Evolutionary conservation across 2,888 invertebrate genomes (phyloP).

Genomic region (Hypercompe scribonia): DNA sequence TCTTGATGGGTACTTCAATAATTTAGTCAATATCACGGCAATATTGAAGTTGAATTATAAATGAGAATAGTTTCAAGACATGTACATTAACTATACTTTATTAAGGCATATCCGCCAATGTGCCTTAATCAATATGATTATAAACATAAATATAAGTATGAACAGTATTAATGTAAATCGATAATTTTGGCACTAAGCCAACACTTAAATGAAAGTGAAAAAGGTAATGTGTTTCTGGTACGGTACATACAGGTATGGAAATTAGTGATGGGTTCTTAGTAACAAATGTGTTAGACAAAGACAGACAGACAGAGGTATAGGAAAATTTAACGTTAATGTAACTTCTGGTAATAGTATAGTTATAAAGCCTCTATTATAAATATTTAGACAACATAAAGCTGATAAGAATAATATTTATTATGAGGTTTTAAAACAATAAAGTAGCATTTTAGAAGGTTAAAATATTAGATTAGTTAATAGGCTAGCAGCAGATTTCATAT

Average conservation of each 20-base stretch:
- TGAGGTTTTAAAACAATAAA: not conserved
- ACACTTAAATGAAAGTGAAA: not conserved
- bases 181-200: too few species aligned
- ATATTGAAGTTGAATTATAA: conserved; percentile 11
- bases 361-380: too few species aligned
- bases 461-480: too few species aligned
- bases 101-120: not conserved
- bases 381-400: not conserved
- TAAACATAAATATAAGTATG: not conserved
- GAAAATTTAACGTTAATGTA: too few species aligned
- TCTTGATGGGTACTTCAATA: conserved; percentile 32
- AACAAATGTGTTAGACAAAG: not conserved
- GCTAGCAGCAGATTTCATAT: not conserved
- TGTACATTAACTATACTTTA: not conserved
- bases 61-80: conserved; percentile 7
- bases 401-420: not conserved
- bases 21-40: conserved; percentile 39
- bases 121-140: not conserved
- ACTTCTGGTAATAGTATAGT: too few species aligned
- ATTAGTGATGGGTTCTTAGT: not conserved
- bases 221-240: not conserved
- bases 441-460: not conserved
- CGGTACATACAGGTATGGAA: not conserved
- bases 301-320: too few species aligned
- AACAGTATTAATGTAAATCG: not conserved